Evolutionary conservation across 2,888 invertebrate species (phyloP).

Genomic region (Lithophane semibrunnea): DNA sequence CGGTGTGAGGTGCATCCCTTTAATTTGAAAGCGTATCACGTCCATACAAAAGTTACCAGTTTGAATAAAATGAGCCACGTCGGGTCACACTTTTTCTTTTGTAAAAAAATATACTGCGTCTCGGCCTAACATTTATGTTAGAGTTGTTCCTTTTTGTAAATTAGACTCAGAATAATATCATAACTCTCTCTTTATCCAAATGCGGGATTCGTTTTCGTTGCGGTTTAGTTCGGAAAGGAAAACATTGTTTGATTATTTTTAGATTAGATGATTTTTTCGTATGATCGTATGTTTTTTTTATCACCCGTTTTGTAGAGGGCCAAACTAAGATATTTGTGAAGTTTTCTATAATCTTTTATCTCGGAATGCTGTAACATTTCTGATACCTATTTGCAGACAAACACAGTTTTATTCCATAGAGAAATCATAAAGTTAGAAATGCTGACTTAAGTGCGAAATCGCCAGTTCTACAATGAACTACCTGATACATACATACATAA

Average conservation of each 20-base stretch:
- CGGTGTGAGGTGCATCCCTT: constrained; percentile 62
- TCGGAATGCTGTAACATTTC: no score
- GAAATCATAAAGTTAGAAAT: not conserved
- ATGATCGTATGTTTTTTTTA: not conserved
- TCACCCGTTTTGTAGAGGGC: not conserved
- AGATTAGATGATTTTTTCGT: constrained; percentile 15
- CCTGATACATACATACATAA: no score
- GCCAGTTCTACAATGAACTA: not conserved
- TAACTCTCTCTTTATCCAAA: constrained; percentile 63
- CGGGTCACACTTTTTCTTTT: constrained; percentile 76
- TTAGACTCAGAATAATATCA: constrained; percentile 70
- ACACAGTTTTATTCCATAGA: no score
- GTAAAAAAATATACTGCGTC: constrained; percentile 66
- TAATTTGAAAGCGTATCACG: constrained; percentile 76
- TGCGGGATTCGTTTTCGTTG: constrained; percentile 46
- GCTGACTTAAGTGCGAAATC: not conserved
- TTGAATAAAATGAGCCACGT: constrained; percentile 78
- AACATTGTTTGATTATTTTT: constrained; percentile 36
- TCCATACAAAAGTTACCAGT: constrained; percentile 75
- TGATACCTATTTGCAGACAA: not conserved
- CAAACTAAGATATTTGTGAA: not conserved
- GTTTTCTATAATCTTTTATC: not conserved
- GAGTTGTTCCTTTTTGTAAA: constrained; percentile 70
- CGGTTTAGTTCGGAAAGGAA: constrained; percentile 48
- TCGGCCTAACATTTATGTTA: constrained; percentile 67